A percentile compares a stretch with the other conserved stretches of the same genome.
Conservation (phyloP, 2,113 vertebrate genomes). For the Pseudorectes ferrugineus region DNA sequence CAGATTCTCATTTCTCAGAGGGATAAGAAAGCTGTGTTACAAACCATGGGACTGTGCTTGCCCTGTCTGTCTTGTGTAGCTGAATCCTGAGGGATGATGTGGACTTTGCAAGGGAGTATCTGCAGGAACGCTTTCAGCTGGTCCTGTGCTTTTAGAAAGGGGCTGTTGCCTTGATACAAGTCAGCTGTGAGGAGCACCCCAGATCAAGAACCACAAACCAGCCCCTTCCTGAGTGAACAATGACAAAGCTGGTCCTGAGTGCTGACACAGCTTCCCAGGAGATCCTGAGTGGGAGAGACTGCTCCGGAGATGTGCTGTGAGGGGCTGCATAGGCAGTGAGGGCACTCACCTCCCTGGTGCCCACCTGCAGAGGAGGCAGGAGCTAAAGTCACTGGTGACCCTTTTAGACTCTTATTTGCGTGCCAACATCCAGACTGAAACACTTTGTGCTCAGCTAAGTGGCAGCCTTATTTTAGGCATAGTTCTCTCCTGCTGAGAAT, state of each 20-base stretch:
- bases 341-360: background rate
- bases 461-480: background rate
- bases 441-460: background rate
- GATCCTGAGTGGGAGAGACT: background rate
- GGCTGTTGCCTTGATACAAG: background rate
- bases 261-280: background rate
- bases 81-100: background rate
- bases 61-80: background rate
- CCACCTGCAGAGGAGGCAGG: background rate
- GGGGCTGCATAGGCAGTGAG: background rate
- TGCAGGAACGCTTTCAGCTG: background rate
- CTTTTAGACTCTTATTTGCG: background rate
- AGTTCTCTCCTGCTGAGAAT: background rate
- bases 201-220: background rate
- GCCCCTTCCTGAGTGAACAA: background rate
- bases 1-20: background rate
- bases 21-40: background rate
- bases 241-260: background rate
- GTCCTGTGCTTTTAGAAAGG: background rate
- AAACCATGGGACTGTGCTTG: background rate
- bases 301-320: fast-evolving
- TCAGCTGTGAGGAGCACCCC: background rate
- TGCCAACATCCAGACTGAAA: background rate
- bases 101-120: background rate
- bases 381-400: background rate